Evolutionary conservation across 2,888 invertebrate genomes (phyloP), one percentile per base, ranked within the genome.

Genomic region (Branchellion lobata): DNA sequence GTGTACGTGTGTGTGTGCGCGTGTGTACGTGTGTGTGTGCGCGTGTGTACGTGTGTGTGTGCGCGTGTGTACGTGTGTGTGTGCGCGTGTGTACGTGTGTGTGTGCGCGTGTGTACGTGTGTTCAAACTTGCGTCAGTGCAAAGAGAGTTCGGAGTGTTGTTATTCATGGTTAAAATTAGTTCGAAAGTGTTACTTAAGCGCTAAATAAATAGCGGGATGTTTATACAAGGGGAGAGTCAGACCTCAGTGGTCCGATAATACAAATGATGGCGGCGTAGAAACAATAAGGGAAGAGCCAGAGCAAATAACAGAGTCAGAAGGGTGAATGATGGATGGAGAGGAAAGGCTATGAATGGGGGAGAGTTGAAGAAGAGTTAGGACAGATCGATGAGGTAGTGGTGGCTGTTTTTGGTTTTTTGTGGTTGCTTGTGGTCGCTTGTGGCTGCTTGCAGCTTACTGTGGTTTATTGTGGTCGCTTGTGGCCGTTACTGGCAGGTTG

Each of bases 11-110:
- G 29, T 65, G n/a, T 11, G 29, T 65, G 29, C 21, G 5, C 24
- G 24, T 75, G 18, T 53, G 1, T 14, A 0, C n/a, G 8, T 75
- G 34, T 77, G 2, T 77, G n/a, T 77, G n/a, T 77, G 21, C 61
- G 65, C 34, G 33, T 77, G 11, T 31, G n/a, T 77, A 24, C 68
- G 1, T 36, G 27, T 69, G 11, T 69, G 47, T 69, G 33, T 78
- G 14, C 21, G 53, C 36, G 29, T 40, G 14, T 78, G 1, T 68
- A 36, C n/a, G 34, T 77, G 24, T 33, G n/a, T 53, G 47, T 77
- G 34, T 77, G 11, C 3, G 47, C 31, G 14, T 61, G 27, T 74
- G 33, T 40, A 24, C 24, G 33, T 40, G 24, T 74, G 27, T 40
- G 24, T 74, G 51, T 47, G 33, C 40, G 33, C 40, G 27, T 40